phyloP scores from a whole-genome alignment of 1,140 invertebrate genomes.

The Lerema accius region DNA sequence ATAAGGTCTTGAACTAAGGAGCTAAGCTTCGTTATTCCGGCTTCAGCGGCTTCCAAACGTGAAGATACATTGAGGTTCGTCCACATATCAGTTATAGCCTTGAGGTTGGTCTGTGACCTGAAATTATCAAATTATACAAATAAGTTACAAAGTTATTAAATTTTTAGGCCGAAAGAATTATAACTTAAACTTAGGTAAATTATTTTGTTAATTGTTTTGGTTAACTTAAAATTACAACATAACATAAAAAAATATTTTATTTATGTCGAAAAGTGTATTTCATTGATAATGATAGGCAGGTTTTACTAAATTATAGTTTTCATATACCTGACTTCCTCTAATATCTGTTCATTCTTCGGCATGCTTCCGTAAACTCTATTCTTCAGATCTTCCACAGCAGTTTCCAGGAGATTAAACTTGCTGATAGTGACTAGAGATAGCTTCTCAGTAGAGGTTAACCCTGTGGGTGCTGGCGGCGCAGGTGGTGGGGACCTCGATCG shows the following conservation, averaged over 20 bases:
- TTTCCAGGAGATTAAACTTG: slow-evolving; percentile 69
- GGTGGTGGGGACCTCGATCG: slow-evolving; percentile 9
- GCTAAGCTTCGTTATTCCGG: slow-evolving; percentile 65
- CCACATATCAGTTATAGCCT: slow-evolving; percentile 76
- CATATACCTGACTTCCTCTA: slow-evolving; percentile 77
- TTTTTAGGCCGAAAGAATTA: too few relatives aligned
- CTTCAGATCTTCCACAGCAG: slow-evolving; percentile 62
- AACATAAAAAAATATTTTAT: neutral
- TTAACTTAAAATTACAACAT: too few relatives aligned
- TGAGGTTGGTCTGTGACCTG: slow-evolving; percentile 69
- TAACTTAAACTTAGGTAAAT: too few relatives aligned
- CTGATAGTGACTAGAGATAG: slow-evolving; percentile 67
- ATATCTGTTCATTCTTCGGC: slow-evolving; percentile 69
- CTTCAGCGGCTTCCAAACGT: slow-evolving; percentile 66
- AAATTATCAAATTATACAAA: too few relatives aligned
- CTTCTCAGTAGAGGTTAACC: slow-evolving; percentile 47
- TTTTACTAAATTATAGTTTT: too few relatives aligned
- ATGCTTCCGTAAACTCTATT: slow-evolving; percentile 69
- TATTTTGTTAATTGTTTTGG: too few relatives aligned
- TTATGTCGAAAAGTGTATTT: neutral
- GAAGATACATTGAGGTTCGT: slow-evolving; percentile 69
- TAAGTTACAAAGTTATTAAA: too few relatives aligned
- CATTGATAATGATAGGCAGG: neutral
- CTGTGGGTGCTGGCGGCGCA: slow-evolving; percentile 18
- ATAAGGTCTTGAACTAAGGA: slow-evolving; percentile 70